Conservation (phyloP, 1,140 invertebrate species). For the Temnothorax curvispinosus region DNA sequence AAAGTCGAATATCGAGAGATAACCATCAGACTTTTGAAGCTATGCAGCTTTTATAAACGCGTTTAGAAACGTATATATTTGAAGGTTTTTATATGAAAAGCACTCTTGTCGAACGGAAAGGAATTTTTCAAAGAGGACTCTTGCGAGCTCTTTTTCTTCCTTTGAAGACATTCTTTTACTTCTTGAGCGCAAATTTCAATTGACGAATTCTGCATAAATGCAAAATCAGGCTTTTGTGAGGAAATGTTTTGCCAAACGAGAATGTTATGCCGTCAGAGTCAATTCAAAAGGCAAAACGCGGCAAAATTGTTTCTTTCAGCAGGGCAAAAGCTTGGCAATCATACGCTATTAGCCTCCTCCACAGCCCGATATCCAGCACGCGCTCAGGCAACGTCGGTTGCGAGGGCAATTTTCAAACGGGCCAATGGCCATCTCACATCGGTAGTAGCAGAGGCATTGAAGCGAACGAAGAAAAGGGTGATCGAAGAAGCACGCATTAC, state of each 20-base stretch:
- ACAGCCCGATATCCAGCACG: slow-evolving; percentile 47
- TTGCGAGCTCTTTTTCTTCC: neutral
- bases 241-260: slow-evolving; percentile 37
- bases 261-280: slow-evolving; percentile 51
- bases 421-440: slow-evolving; percentile 40
- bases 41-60: neutral
- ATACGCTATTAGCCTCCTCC: slow-evolving; percentile 60
- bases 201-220: slow-evolving; percentile 1
- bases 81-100: neutral
- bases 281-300: slow-evolving; percentile 15
- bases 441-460: slow-evolving; percentile 41
- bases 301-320: slow-evolving; percentile 59
- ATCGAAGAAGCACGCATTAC: slow-evolving; percentile 34
- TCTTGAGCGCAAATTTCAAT: slow-evolving; percentile 34
- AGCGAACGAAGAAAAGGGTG: slow-evolving; percentile 36
- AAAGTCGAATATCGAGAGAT: neutral
- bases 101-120: neutral
- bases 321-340: slow-evolving; percentile 50
- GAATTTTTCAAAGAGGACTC: neutral
- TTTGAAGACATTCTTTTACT: neutral
- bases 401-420: slow-evolving; percentile 52
- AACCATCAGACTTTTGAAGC: neutral
- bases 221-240: slow-evolving; percentile 30
- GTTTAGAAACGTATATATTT: neutral
- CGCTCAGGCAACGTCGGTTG: slow-evolving; percentile 51